A percentile compares a stretch with the other conserved stretches of the same genome.
Conservation (phyloP, 92 coral and sea anemone species). For the Meandrina meandrites region DNA sequence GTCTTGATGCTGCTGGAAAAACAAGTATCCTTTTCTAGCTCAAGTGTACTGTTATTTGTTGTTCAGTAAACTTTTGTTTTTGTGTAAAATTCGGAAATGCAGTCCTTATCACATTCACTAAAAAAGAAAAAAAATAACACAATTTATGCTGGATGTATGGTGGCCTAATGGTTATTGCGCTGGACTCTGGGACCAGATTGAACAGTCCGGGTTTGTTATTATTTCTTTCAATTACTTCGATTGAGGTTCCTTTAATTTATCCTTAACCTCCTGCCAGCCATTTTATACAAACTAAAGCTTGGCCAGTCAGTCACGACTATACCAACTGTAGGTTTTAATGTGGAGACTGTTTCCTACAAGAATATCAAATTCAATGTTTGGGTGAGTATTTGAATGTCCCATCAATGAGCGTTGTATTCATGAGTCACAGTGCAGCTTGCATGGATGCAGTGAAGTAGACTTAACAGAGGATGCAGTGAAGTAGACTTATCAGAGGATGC, state of each 20-base stretch:
- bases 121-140: no score
- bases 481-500: no score
- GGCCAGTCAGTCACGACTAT: slow-evolving; percentile 98
- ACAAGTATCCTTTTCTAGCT: slow-evolving; percentile 86
- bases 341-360: slow-evolving; percentile 90
- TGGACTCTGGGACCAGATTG: no score
- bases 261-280: slow-evolving; percentile 77
- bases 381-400: slow-evolving; percentile 60
- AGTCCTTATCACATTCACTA: no score
- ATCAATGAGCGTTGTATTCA: background rate
- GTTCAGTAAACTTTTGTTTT: background rate
- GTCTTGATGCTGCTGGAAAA: slow-evolving; percentile 97
- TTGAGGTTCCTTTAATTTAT: background rate
- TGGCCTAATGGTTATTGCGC: no score
- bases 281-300: slow-evolving; percentile 93
- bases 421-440: background rate
- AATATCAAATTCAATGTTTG: slow-evolving; percentile 98
- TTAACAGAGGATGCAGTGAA: background rate
- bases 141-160: no score
- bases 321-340: slow-evolving; percentile 99
- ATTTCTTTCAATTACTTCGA: no score
- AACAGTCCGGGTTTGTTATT: no score
- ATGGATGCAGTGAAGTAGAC: background rate
- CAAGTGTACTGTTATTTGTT: background rate
- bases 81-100: background rate